Base-by-base conservation (phyloP, 2,888 invertebrate genomes). In the Hypomecis punctinalis region DNA sequence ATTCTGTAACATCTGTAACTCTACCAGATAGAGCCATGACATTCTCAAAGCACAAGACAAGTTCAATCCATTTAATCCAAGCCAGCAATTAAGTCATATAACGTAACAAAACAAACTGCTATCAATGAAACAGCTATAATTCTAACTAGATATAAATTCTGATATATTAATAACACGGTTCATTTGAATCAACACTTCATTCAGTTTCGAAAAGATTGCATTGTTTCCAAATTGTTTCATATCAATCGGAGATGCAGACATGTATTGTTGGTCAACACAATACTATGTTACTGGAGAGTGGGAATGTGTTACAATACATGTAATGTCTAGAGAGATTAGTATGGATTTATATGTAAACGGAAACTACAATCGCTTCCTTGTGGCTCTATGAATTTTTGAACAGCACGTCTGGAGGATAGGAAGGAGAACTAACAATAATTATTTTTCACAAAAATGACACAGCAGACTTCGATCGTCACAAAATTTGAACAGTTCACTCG, bases 201-300 rank as follows among this genome's bases (percentile, higher is more conserved):
- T 64, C 63, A 64, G 49, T 64, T 64, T 59, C 59, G 63, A 48
- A 64, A 64, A 55, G 35, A 63, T 56, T 64, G 60, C 60, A 64
- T 64, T 64, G 64, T 60, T 55, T 43, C 35, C 40, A 42, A 51
- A 52, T 52, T 52, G 52, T 40, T 52, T 40, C 59, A 39, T 58
- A 54, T 63, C 53, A 55, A 64, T 64, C 42, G 63, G 45, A 60
- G 54, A 33, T 49, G 53, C 45, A 55, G 60, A 60, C 55, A 58
- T 40, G 33, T 39, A 47, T 63, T 59, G 64, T 60, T 64, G 55
- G 55, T 60, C 55, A 64, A 64, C 51, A 43, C 33, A 51, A 33
- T 55, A n/a, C 40, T 23, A 4, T 55, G 62, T 47, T 62, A 13
- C 52, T 9, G 49, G 9, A 43, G 48, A 43, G 23, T 42, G 23